Base-by-base conservation (phyloP, 2,113 vertebrate species). In the Beaufortia kweichowensis region DNA sequence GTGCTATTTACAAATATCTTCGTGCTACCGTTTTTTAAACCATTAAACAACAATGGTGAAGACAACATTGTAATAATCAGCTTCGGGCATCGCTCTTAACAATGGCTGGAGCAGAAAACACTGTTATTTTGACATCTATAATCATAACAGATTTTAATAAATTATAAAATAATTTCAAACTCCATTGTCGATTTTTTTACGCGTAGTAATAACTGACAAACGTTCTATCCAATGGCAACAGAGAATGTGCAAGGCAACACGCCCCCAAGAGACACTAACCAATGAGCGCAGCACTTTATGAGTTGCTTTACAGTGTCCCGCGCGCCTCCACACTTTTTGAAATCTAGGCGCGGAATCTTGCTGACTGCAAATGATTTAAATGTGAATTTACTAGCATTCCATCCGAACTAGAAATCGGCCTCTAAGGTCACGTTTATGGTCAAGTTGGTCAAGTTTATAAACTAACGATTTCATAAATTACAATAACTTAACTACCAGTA, bases 331-430 rank as follows among this genome's bases (percentile, higher is more conserved):
- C 81, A 63, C 43, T 87, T 83, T 88, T 93, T 92, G 84, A 92
- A 93, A 91, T 92, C 82, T 88, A 92, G 91, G 92, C 92, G 92
- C 90, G 90, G 90, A 91, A 90, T 82, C 65, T 81, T n/a, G n/a
- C n/a, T 55, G 68, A 39, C 35, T 39, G 35, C 35, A 39, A 3
- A 39, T 39, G 2, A 39, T 39, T 39, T 9, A 39, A 82, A 26
- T 63, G 76, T 66, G 68, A 80, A 79, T 64, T 79, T 1, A 43
- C 17, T 39, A 75, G 71, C 7, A 9, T 28, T 26, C 23, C 21
- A 11, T 7, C 24, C 21, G 5, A 26, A 1, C 33, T 48, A 75
- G 63, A 55, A 0, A 41, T 15, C 1, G 8, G 17, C 21, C 26
- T 39, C 35, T 17, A 6, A 1, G 2, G 8, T 1, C 0, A 11